phyloP scores from a whole-genome alignment of 2,888 invertebrate species.

The Apamea epomidion region DNA sequence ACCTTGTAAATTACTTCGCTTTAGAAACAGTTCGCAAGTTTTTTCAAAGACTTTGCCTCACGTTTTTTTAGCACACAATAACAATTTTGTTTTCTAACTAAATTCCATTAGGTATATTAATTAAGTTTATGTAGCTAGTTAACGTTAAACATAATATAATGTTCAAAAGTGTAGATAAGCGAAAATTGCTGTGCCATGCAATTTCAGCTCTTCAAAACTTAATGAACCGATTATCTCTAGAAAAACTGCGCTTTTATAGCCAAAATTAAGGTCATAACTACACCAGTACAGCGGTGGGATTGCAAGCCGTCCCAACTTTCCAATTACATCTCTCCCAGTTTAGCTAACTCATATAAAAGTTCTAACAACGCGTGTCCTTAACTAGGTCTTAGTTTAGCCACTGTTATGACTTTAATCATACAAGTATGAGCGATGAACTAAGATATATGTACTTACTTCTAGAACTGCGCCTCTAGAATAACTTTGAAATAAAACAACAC shows the following conservation, averaged over 20 bases:
- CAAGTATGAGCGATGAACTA: constrained; percentile 25
- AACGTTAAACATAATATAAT: constrained; percentile 28
- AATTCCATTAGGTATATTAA: constrained; percentile 19
- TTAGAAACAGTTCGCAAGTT: constrained; percentile 53
- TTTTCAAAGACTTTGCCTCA: constrained; percentile 32
- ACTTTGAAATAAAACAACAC: constrained; percentile 8
- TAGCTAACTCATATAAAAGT: constrained; percentile 89
- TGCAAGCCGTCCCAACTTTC: constrained; percentile 84
- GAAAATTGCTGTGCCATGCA: constrained; percentile 28
- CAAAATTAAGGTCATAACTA: constrained; percentile 81
- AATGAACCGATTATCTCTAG: constrained; percentile 64
- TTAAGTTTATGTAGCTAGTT: constrained; percentile 16
- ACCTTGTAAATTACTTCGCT: constrained; percentile 54
- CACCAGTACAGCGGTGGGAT: constrained; percentile 70
- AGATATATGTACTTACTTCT: constrained; percentile 1
- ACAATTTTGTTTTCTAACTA: constrained; percentile 36
- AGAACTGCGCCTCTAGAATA: neutral
- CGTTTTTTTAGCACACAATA: constrained; percentile 40
- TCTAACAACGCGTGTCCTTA: constrained; percentile 82
- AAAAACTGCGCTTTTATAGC: constrained; percentile 77
- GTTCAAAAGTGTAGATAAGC: constrained; percentile 17
- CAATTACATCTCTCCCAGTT: constrained; percentile 88
- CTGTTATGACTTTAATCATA: constrained; percentile 67
- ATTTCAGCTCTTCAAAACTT: constrained; percentile 44
- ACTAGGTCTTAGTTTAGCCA: constrained; percentile 71